Evolutionary conservation across 2,888 invertebrate genomes (phyloP).

Genomic region (Azorinus chamasolen): DNA sequence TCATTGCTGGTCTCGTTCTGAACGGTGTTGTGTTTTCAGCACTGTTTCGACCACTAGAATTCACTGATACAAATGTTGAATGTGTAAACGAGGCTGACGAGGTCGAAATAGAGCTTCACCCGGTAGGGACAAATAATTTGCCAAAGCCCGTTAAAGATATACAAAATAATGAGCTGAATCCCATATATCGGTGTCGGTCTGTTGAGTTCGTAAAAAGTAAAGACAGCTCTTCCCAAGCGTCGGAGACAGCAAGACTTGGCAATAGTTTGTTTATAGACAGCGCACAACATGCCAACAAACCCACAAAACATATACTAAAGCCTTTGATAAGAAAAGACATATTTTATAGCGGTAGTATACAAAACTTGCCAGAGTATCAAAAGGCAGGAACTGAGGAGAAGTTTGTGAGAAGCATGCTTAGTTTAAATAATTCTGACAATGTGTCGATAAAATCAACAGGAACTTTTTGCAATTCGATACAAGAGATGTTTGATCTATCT

Average conservation of each 20-base stretch:
- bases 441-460: conserved; percentile 1
- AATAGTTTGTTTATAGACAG: conserved; percentile 53
- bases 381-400: conserved; percentile 59
- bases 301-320: conserved; percentile 62
- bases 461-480: background rate
- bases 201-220: conserved; percentile 52
- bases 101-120: conserved; percentile 17
- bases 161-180: conserved; percentile 15
- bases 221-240: background rate
- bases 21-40: conserved; percentile 92
- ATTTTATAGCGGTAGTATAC: conserved; percentile 98
- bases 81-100: conserved; percentile 8
- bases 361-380: conserved; percentile 89
- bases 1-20: conserved; percentile 93
- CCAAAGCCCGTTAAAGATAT: background rate
- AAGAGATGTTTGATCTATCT: conserved; percentile 90
- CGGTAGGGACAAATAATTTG: conserved; percentile 6
- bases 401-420: conserved; percentile 61
- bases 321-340: conserved; percentile 97
- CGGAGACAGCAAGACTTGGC: conserved; percentile 49
- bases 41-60: conserved; percentile 92
- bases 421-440: conserved; percentile 24
- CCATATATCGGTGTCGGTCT: conserved; percentile 67
- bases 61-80: conserved; percentile 8
- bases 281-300: conserved; percentile 27